Evolutionary conservation across 2,888 invertebrate genomes (phyloP), one percentile per base, ranked within the genome.

Genomic region (Nephrotoma guestfalica): DNA sequence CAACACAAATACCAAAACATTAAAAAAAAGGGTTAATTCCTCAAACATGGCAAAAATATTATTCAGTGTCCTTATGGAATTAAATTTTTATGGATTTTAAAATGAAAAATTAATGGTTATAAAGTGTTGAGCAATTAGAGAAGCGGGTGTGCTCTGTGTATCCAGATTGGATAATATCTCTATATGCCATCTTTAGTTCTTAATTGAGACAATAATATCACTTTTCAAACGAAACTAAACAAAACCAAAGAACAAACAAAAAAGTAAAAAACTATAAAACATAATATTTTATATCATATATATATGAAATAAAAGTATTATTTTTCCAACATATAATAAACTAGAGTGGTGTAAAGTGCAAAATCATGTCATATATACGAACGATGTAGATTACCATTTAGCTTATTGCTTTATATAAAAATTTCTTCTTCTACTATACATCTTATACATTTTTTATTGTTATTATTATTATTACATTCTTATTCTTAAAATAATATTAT

Each of bases 281-380:
- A 84, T 41, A 84, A 84, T 84, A 41, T 41, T 84, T 84, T 84
- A 71, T 51, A n/a, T n/a, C n/a, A 51, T 51, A n/a, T 51, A 51
- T 57, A 57, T 57, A 57, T 30, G 30, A 71, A 7, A 71, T 71
- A 71, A 71, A 71, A 71, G 71, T 71, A 71, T 84, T 84, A 84
- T 84, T 84, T 84, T 84, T 83, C 83, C 84, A 84, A 84, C 41
- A 84, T 84, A 47, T 47, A 84, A 84, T 84, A 84, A 84, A 84
- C 84, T 84, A 84, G 84, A 84, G 84, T 84, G 84, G 84, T 84
- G 84, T 86, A 86, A 87, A 87, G 87, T 87, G 87, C 86, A 87
- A 87, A 87, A 87, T 86, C 87, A 86, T 87, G 87, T 87, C 87
- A 86, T 71, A 71, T 51, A 51, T 84, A 84, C 84, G 84, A 84